Conservation (phyloP, 2,888 invertebrate genomes). For the Epiblema foenella region DNA sequence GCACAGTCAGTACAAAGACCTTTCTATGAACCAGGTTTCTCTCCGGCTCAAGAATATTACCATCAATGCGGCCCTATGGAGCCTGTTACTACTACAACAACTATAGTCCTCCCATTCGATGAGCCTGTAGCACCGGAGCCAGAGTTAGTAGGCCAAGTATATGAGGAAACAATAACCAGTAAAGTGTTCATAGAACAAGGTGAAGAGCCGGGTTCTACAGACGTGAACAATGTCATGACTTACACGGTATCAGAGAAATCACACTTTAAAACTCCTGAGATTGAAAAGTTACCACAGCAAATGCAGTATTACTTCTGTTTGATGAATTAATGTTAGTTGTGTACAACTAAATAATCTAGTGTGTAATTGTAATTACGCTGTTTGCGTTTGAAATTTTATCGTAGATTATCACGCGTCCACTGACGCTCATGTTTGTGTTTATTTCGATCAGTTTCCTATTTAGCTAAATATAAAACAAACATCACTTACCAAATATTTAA, state of each 20-base stretch:
- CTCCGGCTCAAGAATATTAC: conserved; percentile 60
- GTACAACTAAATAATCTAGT: no score
- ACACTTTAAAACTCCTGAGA: conserved; percentile 71
- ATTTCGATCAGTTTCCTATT: not conserved
- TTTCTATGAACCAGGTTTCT: conserved; percentile 67
- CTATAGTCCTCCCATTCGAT: conserved; percentile 57
- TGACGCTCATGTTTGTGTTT: not conserved
- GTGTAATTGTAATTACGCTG: not conserved
- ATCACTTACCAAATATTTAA: conserved; percentile 40
- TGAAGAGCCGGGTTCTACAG: conserved; percentile 69
- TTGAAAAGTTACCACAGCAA: conserved; percentile 73
- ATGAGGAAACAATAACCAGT: conserved; percentile 73
- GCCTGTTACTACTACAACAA: conserved; percentile 58
- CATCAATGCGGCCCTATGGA: conserved; percentile 62
- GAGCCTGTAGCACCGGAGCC: conserved; percentile 65
- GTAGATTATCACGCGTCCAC: not conserved
- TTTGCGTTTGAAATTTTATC: not conserved
- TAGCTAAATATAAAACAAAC: not conserved
- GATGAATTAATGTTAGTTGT: conserved; percentile 54
- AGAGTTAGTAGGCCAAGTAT: conserved; percentile 72
- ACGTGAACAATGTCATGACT: conserved; percentile 75
- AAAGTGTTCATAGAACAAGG: conserved; percentile 71
- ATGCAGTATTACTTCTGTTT: conserved; percentile 76
- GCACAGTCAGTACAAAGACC: conserved; percentile 65
- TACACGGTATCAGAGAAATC: conserved; percentile 76